Percentiles rank a stretch among this genome's conserved stretches.
Conservation (phyloP, 1,140 invertebrate genomes). For the Halictus rubicundus region DNA sequence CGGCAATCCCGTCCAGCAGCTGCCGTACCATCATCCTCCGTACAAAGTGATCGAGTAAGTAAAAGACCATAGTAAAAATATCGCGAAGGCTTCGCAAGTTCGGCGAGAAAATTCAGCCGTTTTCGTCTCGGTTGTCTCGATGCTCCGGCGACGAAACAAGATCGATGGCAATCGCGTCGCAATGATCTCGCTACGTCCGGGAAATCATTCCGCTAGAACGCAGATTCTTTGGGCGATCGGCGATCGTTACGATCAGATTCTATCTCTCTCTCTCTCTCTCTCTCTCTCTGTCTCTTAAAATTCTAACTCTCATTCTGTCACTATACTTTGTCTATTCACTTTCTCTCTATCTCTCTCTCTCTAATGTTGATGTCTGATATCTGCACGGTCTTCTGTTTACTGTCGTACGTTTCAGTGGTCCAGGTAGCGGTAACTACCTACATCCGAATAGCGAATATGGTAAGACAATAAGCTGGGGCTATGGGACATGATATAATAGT, state of each 20-base stretch:
- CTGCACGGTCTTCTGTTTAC: slow-evolving; percentile 74
- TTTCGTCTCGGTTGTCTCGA: too few species aligned
- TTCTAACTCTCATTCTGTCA: neutral
- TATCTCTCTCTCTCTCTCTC: slow-evolving; percentile 36
- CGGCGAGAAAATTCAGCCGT: too few species aligned
- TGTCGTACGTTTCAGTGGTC: slow-evolving; percentile 81
- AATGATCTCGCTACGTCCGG: neutral
- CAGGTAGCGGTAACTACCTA: slow-evolving; percentile 81
- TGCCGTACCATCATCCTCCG: slow-evolving; percentile 77
- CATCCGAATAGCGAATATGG: slow-evolving; percentile 81
- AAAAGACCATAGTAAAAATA: slow-evolving; percentile 27
- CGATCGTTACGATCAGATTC: slow-evolving; percentile 1
- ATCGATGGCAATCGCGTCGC: slow-evolving; percentile 8
- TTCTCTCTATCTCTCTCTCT: slow-evolving; percentile 18
- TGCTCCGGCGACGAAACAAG: too few species aligned
- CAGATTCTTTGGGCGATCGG: too few species aligned
- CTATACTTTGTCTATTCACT: slow-evolving; percentile 11
- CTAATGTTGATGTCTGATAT: too few species aligned
- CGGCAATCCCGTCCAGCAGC: slow-evolving; percentile 82
- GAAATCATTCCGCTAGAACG: too few species aligned
- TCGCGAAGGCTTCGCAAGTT: too few species aligned
- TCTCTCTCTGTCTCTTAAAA: too few species aligned
- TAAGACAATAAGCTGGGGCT: slow-evolving; percentile 74
- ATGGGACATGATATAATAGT: slow-evolving; percentile 44
- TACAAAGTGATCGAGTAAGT: slow-evolving; percentile 87